A percentile compares a stretch with the other conserved stretches of the same genome.
Evolutionary conservation across 1,140 invertebrate genomes (phyloP).

Genomic region (Saccostrea cuccullata): DNA sequence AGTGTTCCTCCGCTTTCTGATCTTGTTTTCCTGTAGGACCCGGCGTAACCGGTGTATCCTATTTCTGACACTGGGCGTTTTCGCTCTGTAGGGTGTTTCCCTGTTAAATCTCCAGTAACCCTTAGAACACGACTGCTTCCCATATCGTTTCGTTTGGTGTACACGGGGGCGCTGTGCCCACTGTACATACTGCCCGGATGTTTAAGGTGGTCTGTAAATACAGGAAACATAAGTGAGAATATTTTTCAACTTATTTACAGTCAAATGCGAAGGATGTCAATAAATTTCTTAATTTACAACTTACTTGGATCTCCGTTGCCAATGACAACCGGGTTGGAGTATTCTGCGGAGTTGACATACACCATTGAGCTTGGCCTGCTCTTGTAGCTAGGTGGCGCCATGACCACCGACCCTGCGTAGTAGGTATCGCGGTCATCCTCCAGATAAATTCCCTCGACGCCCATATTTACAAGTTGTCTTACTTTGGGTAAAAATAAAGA

Average conservation of each 20-base stretch:
- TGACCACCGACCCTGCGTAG: constrained; percentile 80
- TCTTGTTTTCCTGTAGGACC: constrained; percentile 59
- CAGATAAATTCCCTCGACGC: constrained; percentile 84
- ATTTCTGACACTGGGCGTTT: constrained; percentile 66
- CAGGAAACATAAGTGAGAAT: background rate
- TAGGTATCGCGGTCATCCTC: constrained; percentile 86
- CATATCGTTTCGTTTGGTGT: constrained; percentile 63
- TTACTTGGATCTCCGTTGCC: constrained; percentile 71
- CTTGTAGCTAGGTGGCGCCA: constrained; percentile 73
- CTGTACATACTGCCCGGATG: constrained; percentile 69
- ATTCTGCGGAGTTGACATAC: constrained; percentile 71
- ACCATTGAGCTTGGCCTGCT: constrained; percentile 88
- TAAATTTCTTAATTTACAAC: constrained; percentile 12
- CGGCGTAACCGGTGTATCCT: constrained; percentile 60
- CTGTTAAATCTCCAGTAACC: constrained; percentile 72
- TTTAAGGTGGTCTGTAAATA: constrained; percentile 59
- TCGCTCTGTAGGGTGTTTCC: constrained; percentile 64
- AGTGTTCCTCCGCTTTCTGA: constrained; percentile 72
- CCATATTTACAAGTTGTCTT: constrained; percentile 92
- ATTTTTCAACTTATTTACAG: background rate
- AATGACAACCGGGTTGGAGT: constrained; percentile 68
- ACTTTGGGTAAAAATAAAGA: constrained; percentile 95
- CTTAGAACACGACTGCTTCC: constrained; percentile 64
- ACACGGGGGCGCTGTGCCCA: constrained; percentile 69
- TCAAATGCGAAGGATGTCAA: background rate